phyloP scores from a whole-genome alignment of 2,888 invertebrate genomes.

The Eupeodes luniger region DNA sequence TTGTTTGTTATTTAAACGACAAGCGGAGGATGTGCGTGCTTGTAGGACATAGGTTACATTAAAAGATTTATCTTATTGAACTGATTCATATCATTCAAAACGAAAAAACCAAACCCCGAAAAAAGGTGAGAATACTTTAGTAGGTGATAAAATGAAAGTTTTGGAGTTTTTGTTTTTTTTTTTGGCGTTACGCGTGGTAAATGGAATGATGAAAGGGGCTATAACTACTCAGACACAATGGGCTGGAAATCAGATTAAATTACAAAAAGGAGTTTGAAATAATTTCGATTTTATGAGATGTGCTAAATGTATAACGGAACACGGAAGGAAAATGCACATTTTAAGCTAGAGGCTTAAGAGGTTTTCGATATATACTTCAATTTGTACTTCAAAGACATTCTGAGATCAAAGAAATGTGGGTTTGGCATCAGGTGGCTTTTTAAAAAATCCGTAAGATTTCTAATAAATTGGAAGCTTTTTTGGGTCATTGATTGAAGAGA shows the following conservation, averaged over 20 bases:
- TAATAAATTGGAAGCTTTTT: too few relatives aligned
- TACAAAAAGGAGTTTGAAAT: too few relatives aligned
- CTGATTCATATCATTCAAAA: slow-evolving; percentile 69
- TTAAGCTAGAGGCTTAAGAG: too few relatives aligned
- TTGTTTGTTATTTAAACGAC: slow-evolving; percentile 58
- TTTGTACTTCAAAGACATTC: too few relatives aligned
- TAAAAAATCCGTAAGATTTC: too few relatives aligned
- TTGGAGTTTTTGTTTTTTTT: slow-evolving; percentile 7
- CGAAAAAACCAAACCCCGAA: background rate
- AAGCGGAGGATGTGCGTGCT: slow-evolving; percentile 72
- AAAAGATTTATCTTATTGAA: slow-evolving; percentile 76
- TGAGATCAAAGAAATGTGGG: too few relatives aligned
- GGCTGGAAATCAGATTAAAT: background rate
- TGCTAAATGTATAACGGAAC: too few relatives aligned
- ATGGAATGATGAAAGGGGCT: background rate
- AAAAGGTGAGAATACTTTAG: slow-evolving; percentile 43
- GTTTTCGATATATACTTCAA: too few relatives aligned
- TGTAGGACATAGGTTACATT: slow-evolving; percentile 75
- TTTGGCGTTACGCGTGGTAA: background rate
- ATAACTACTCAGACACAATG: background rate
- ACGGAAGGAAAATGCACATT: too few relatives aligned
- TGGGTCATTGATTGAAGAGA: too few relatives aligned
- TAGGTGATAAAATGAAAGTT: slow-evolving; percentile 58
- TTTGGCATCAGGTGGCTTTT: too few relatives aligned
- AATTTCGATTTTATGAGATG: too few relatives aligned